Percentiles rank a stretch among this genome's conserved stretches.
Evolutionary conservation across 2,113 vertebrate species (phyloP).

Genomic region (Recurvirostra avosetta): DNA sequence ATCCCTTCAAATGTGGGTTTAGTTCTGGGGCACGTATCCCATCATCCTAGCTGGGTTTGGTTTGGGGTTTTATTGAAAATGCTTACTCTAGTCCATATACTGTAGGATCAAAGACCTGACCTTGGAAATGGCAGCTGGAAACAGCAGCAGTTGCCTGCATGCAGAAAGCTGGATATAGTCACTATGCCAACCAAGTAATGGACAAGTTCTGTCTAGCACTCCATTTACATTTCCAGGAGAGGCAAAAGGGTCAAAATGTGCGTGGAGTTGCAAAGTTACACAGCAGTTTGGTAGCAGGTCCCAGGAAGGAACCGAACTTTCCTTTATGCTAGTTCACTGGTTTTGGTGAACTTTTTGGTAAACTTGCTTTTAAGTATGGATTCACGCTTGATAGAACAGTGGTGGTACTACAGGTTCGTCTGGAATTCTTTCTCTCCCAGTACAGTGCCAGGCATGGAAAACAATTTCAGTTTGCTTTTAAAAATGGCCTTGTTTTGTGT

Average conservation of each 20-base stretch:
- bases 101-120: not conserved
- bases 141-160: not conserved
- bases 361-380: not conserved
- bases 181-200: no score
- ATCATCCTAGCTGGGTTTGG: not conserved
- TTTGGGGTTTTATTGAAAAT: not conserved
- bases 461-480: not conserved
- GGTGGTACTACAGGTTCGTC: not conserved
- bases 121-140: not conserved
- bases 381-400: rapidly evolving
- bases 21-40: not conserved
- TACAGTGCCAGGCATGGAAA: not conserved
- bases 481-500: not conserved
- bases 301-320: not conserved
- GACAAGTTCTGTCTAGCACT: not conserved
- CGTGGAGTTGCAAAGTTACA: not conserved
- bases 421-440: not conserved
- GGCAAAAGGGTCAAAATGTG: not conserved
- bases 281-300: not conserved
- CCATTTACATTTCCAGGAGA: not conserved
- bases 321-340: not conserved
- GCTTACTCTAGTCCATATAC: not conserved
- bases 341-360: not conserved
- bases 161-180: not conserved
- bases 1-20: not conserved